Conservation (phyloP, 2,888 invertebrate species). For the Seira musarum region DNA sequence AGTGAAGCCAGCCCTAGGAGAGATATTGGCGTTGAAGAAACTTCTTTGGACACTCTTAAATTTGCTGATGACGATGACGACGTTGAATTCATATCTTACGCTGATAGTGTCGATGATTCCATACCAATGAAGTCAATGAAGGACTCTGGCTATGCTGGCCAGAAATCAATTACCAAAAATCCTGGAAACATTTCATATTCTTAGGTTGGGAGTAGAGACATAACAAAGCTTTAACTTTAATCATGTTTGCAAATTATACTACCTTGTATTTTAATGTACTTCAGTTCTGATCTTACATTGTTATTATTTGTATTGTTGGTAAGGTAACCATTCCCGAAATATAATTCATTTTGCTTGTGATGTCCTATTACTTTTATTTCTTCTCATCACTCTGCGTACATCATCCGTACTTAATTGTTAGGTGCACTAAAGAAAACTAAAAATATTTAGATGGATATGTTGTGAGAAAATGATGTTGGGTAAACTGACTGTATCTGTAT, state of each 20-base stretch:
- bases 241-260: too few relatives aligned
- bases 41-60: conserved; percentile 66
- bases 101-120: conserved; percentile 33
- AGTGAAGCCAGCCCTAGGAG: conserved; percentile 26
- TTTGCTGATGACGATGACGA: conserved; percentile 67
- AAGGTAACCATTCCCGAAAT: too few relatives aligned
- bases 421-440: background rate
- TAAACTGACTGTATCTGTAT: background rate
- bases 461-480: background rate
- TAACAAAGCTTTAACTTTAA: background rate
- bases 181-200: background rate
- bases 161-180: background rate
- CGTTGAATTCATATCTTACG: conserved; percentile 23
- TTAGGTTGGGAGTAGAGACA: background rate
- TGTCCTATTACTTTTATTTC: too few relatives aligned
- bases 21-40: conserved; percentile 58
- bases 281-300: too few relatives aligned
- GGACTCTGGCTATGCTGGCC: conserved; percentile 14
- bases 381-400: too few relatives aligned
- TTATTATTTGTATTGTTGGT: too few relatives aligned
- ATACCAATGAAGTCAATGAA: conserved; percentile 24
- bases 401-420: background rate
- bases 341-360: too few relatives aligned
- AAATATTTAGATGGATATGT: background rate
- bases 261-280: too few relatives aligned